Evolutionary conservation across 2,888 invertebrate species (phyloP), one percentile per base, ranked within the genome.

Genomic region (Agriopis marginaria): DNA sequence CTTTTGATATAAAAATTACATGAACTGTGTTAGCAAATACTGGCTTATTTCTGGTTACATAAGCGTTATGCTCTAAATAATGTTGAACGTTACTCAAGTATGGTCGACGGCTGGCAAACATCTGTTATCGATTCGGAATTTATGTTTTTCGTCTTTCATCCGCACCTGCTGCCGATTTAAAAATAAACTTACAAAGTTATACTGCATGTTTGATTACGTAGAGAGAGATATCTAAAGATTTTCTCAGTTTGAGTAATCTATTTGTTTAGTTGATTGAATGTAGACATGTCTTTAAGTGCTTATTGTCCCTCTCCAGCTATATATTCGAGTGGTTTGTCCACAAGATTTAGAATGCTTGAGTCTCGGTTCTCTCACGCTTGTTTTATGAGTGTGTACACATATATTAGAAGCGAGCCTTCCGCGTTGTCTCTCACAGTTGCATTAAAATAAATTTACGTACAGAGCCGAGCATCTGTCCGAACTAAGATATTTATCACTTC

Each of bases 51-150:
- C 78, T 83, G 83, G 82, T 90, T 90, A 86, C 85, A 84, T 89
- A 85, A 86, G 82, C 78, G 83, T 82, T 84, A 83, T 82, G 87
- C 81, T 86, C 84, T 78, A 86, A 86, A 90, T 89, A 86, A 84
- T 85, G 73, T 77, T 72, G 79, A 84, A 79, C 79, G 84, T 86
- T 86, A 86, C 85, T 87, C 88, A 83, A 86, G 85, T 84, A 82
- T 81, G 82, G 86, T 82, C 81, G 85, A 82, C 85, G 86, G 86
- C 88, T 89, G 92, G 89, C 84, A 81, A 89, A 83, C 92, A 89
- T 92, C 91, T 91, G 91, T 92, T 91, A 92, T 91, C 92, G 91
- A 89, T 87, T 86, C 83, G 76, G 78, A 86, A 89, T 92, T 89
- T 89, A 91, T 90, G 91, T 89, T 89, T 88, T 89, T 89, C 91